Conservation (phyloP, 2,113 vertebrate species). For the Coptodon bakossiorum region DNA sequence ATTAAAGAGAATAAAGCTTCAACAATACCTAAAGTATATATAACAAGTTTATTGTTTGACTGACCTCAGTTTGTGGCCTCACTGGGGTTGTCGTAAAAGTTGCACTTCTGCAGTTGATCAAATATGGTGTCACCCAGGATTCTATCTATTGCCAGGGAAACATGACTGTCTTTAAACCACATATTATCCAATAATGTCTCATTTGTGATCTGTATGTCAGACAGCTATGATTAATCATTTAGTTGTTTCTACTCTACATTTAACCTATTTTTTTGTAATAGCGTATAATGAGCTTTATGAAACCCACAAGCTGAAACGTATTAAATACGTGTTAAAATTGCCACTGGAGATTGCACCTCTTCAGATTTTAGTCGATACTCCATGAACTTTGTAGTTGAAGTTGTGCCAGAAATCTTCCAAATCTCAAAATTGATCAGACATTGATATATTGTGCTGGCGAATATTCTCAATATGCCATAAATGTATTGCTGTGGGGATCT, state of each 20-base stretch:
- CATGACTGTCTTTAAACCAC: background rate
- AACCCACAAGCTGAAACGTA: background rate
- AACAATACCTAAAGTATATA: background rate
- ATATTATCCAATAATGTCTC: background rate
- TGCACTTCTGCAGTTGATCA: rapidly evolving
- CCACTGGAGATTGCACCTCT: background rate
- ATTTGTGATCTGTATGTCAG: background rate
- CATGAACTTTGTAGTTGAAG: background rate
- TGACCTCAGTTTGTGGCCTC: background rate
- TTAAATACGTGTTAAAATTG: background rate
- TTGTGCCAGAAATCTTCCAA: background rate
- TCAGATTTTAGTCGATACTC: background rate
- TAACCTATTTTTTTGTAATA: background rate
- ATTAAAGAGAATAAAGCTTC: background rate
- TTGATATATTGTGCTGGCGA: background rate
- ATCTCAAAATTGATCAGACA: background rate
- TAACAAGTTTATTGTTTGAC: background rate
- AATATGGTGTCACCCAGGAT: background rate
- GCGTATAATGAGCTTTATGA: background rate
- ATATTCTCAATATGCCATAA: background rate
- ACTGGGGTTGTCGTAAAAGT: background rate
- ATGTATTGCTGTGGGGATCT: background rate
- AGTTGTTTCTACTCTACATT: background rate
- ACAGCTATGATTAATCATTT: background rate
- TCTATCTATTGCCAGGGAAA: background rate